These are phyloP conservation scores for Pteronotus mesoamericanus DNA, from an alignment of 2,797 vertebrate species.

Conservation along the genomic window DNA sequence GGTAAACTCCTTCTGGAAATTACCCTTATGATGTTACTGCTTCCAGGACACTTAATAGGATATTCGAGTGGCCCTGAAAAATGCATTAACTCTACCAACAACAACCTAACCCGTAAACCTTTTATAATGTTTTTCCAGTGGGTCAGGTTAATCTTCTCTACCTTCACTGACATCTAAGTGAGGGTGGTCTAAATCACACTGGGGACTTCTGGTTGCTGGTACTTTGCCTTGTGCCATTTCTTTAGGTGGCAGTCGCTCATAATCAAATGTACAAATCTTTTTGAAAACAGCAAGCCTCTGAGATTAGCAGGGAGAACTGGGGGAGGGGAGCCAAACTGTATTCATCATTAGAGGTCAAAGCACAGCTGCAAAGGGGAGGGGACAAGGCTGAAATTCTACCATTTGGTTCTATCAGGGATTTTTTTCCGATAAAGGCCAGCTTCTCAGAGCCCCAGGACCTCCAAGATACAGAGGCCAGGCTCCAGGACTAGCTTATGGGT, in stretches of 20 bases:
- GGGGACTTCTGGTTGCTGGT: neutral
- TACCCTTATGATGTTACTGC: slow-evolving; percentile 67
- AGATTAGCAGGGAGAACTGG: neutral
- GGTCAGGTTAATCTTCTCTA: slow-evolving; percentile 50
- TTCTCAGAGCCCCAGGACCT: neutral
- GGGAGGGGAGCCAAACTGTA: too few species aligned
- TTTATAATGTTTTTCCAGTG: slow-evolving; percentile 2
- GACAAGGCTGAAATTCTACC: neutral
- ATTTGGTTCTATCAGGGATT: neutral
- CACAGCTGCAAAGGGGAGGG: neutral
- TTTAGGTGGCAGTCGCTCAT: neutral
- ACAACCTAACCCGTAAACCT: slow-evolving; percentile 55
- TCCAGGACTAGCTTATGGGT: neutral
- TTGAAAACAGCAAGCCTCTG: slow-evolving; percentile 21
- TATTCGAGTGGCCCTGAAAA: slow-evolving; percentile 62
- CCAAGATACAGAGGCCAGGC: neutral
- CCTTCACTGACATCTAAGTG: slow-evolving; percentile 51
- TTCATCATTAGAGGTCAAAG: neutral
- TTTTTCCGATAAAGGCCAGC: neutral
- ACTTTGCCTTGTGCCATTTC: slow-evolving; percentile 23
- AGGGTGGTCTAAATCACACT: slow-evolving; percentile 30
- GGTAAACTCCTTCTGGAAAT: slow-evolving; percentile 71
- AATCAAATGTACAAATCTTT: slow-evolving; percentile 23
- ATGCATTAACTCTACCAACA: slow-evolving; percentile 68
- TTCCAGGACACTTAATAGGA: slow-evolving; percentile 61